A percentile compares a stretch with the other conserved stretches of the same genome.
These are phyloP conservation scores for Chionoecetes opilio DNA, from an alignment of 1,140 invertebrate genomes.

Conservation along the genomic window DNA sequence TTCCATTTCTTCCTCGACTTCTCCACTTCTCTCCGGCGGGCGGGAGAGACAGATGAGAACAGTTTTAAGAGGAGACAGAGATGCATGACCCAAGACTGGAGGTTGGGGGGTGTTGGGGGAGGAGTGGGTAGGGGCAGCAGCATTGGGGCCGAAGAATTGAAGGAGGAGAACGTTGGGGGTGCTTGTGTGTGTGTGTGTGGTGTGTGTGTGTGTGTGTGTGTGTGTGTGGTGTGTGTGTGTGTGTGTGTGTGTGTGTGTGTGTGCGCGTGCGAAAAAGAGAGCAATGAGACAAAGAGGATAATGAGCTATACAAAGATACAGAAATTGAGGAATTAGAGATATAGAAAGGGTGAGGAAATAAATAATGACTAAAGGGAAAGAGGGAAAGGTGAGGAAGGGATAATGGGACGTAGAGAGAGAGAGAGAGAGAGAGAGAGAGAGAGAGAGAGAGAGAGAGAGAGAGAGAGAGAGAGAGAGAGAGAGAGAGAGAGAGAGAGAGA, in stretches of 20 bases:
- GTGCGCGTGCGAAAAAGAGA: neutral
- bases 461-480: slow-evolving; percentile 11
- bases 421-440: neutral
- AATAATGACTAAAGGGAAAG: too few species aligned
- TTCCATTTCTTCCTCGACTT: slow-evolving; percentile 12
- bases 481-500: slow-evolving; percentile 27
- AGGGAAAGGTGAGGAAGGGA: neutral
- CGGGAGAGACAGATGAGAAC: slow-evolving; percentile 6
- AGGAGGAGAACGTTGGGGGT: neutral
- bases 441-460: neutral
- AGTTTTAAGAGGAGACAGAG: neutral
- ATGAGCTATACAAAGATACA: neutral
- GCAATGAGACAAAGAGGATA: neutral
- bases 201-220: too few species aligned
- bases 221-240: too few species aligned
- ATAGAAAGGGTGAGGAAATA: neutral
- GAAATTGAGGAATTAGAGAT: neutral
- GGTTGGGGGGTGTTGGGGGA: neutral
- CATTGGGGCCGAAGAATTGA: neutral
- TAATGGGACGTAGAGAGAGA: neutral
- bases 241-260: too few species aligned
- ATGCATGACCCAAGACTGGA: neutral
- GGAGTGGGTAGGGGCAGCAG: neutral
- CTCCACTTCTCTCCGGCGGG: neutral
- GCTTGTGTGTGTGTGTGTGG: too few species aligned